phyloP scores from a whole-genome alignment of 2,888 invertebrate species.

The Latrodectus hesperus region DNA sequence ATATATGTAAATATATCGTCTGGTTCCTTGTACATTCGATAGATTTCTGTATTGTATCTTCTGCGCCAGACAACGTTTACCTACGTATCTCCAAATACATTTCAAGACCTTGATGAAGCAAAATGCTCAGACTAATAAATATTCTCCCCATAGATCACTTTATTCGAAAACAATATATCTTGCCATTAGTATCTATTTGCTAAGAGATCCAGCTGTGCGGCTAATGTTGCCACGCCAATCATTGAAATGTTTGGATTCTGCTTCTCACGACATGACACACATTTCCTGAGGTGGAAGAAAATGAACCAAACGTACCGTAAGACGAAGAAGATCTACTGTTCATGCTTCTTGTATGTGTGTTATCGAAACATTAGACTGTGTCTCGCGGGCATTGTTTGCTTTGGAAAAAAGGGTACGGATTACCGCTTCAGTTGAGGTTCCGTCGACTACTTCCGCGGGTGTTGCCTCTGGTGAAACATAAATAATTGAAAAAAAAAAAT shows the following conservation, averaged over 20 bases:
- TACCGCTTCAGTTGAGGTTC: slow-evolving; percentile 32
- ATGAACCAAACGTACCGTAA: slow-evolving; percentile 6
- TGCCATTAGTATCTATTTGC: background rate
- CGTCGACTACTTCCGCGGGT: slow-evolving; percentile 23
- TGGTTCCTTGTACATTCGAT: too few relatives aligned
- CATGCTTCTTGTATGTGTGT: slow-evolving; percentile 23
- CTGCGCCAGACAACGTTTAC: too few relatives aligned
- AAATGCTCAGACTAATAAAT: background rate
- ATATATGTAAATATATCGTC: too few relatives aligned
- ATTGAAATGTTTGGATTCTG: background rate
- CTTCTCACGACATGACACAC: slow-evolving; percentile 34
- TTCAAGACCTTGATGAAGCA: background rate
- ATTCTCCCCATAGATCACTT: background rate
- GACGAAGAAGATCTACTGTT: too few relatives aligned
- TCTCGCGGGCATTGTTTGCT: slow-evolving; percentile 28
- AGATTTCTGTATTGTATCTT: too few relatives aligned
- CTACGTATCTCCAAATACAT: too few relatives aligned
- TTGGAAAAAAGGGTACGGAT: slow-evolving; percentile 28
- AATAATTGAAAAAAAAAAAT: background rate
- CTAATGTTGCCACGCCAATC: background rate
- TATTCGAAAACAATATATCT: background rate
- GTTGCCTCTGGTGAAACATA: background rate
- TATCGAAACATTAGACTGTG: slow-evolving; percentile 38
- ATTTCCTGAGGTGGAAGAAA: slow-evolving; percentile 6
- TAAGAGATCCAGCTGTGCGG: background rate